Evolutionary conservation across 2,888 invertebrate species (phyloP).

Genomic region (Terebella lapidaria): DNA sequence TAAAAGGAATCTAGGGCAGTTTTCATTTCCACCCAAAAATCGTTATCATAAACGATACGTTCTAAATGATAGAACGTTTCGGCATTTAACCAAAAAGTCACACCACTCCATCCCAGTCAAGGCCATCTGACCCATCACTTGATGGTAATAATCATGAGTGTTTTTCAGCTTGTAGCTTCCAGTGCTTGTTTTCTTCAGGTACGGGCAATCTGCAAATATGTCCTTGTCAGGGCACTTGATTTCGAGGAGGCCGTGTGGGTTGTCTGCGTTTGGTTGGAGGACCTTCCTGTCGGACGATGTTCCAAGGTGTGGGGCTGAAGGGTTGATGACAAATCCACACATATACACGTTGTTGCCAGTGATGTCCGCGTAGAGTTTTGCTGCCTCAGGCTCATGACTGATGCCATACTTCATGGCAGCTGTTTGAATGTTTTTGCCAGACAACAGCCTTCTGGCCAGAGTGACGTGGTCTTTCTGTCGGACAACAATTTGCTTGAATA

Average conservation of each 20-base stretch:
- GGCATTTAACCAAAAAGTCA: conserved; percentile 1
- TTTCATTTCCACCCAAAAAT: background rate
- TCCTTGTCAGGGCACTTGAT: background rate
- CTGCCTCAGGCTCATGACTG: background rate
- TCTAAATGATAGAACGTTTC: conserved; percentile 1
- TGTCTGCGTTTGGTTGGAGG: background rate
- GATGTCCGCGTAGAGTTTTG: background rate
- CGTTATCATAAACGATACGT: background rate
- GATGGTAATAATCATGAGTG: background rate
- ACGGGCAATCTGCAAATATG: background rate
- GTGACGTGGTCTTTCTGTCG: background rate
- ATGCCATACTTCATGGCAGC: background rate
- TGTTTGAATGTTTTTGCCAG: background rate
- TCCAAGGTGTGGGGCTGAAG: background rate
- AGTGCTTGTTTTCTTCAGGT: background rate
- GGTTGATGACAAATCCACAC: conserved; percentile 2
- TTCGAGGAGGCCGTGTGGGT: background rate
- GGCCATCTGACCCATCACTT: conserved; percentile 2
- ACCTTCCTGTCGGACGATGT: background rate
- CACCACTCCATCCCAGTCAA: conserved; percentile 1
- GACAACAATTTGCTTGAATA: background rate
- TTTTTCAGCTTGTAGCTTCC: background rate
- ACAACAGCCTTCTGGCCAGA: background rate
- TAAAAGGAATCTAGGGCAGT: background rate
- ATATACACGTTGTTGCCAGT: background rate